Base-by-base conservation (phyloP, 2,888 invertebrate genomes). In the Drosophila acutilabella region DNA sequence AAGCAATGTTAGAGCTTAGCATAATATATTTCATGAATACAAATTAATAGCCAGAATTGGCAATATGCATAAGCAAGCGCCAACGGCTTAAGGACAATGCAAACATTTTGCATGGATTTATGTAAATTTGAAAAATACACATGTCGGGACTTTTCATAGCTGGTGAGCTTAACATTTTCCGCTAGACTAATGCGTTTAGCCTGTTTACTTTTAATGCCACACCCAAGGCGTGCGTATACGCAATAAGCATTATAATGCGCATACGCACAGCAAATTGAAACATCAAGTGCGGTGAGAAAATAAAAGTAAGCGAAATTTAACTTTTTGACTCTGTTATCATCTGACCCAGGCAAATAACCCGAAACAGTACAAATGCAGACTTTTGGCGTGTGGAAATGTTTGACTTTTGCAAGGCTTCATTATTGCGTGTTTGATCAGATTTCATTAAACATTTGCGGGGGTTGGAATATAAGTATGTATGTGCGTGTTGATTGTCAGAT, bases 61-160 rank as follows among this genome's bases (percentile, higher is more conserved):
- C 57, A 71, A 59, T 36, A n/a, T 53, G 62, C 44, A 68, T 41
- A 56, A 47, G 51, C 41, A 36, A 26, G 40, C 33, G 42, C 42
- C 54, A 56, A 47, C 50, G 54, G 69, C 50, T 69, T 68, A 56
- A 67, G 64, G 56, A 59, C 64, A 77, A 71, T 72, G 88, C 67
- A 85, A 83, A 88, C 72, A 80, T 82, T 85, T 66, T 71, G 53
- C 36, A 58, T 50, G 71, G 82, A 86, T 70, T 83, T 86, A 88
- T 88, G 83, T 60, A 68, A 80, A 88, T 88, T 72, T 81, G 53
- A 41, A 54, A 61, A 48, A 52, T 61, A 68, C 64, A 80, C 59
- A 77, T 66, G 80, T 68, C 14, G 20, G 26, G 30, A 13, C 40
- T 57, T 54, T 60, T 48, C 38, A n/a, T 41, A 48, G 14, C 36